Percentiles rank a stretch among this genome's conserved stretches.
These are phyloP conservation scores for Oasisia sp. DNA, from an alignment of 2,888 invertebrate genomes.

Conservation along the genomic window DNA sequence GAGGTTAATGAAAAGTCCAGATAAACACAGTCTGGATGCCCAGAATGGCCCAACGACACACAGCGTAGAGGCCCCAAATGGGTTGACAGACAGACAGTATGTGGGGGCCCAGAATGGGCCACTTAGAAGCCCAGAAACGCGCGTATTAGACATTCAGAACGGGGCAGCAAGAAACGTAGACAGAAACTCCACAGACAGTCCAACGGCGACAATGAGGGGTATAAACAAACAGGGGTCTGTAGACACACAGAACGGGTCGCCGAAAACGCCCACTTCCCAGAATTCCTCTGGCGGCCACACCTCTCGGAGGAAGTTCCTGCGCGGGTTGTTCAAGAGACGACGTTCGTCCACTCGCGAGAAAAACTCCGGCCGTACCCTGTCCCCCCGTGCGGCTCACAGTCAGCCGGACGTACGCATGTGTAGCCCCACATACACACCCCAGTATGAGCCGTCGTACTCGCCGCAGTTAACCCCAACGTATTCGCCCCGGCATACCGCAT, in stretches of 20 bases:
- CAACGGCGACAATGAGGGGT: neutral
- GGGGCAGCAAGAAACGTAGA: neutral
- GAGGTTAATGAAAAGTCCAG: too few relatives aligned
- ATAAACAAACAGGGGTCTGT: too few relatives aligned
- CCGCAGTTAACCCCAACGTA: neutral
- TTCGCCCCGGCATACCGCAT: neutral
- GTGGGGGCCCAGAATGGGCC: neutral
- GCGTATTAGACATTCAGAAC: neutral
- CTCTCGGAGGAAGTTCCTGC: neutral
- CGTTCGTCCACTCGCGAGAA: neutral
- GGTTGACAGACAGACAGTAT: neutral
- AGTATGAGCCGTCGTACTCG: neutral
- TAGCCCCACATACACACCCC: neutral
- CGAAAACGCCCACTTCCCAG: neutral
- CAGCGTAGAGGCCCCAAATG: neutral
- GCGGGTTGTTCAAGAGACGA: neutral
- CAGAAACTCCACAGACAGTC: neutral
- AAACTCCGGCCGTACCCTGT: neutral
- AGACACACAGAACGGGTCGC: too few relatives aligned
- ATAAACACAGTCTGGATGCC: too few relatives aligned
- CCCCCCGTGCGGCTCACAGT: conserved; percentile 3
- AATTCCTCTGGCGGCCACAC: neutral
- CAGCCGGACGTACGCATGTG: neutral
- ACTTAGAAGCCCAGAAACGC: neutral
- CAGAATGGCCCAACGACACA: too few relatives aligned